A percentile compares a stretch with the other conserved stretches of the same genome.
phyloP scores from a whole-genome alignment of 2,888 invertebrate genomes.

The Lissocephala sabroskyi region DNA sequence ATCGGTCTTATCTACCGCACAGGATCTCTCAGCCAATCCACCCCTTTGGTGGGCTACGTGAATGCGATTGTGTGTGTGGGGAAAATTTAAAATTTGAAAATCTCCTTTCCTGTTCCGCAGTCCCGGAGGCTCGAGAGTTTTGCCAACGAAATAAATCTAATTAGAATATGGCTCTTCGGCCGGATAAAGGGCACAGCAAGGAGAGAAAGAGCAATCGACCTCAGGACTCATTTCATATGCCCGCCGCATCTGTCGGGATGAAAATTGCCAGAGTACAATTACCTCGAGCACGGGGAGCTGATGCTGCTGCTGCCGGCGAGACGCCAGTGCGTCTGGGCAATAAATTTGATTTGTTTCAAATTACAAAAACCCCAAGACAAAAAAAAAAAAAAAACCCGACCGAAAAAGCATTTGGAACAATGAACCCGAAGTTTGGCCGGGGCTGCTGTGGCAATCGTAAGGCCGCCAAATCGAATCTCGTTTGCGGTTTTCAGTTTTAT shows the following conservation, averaged over 20 bases:
- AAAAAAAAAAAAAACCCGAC: no score
- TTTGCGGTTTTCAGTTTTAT: conserved; percentile 54
- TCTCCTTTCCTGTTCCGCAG: no score
- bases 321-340: conserved; percentile 61
- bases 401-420: no score
- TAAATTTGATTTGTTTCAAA: conserved; percentile 66
- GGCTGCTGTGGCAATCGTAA: conserved; percentile 41
- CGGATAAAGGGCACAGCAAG: no score
- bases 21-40: conserved; percentile 15
- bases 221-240: conserved; percentile 53
- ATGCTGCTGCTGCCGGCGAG: conserved; percentile 5
- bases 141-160: conserved; percentile 54
- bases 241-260: conserved; percentile 56
- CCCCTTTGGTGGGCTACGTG: conserved; percentile 27
- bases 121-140: conserved; percentile 34
- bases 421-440: no score
- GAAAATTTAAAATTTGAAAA: conserved; percentile 48
- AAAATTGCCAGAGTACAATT: conserved; percentile 53
- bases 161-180: conserved; percentile 42
- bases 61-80: conserved; percentile 1
- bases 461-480: conserved; percentile 60
- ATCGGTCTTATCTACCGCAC: conserved; percentile 29
- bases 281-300: conserved; percentile 7
- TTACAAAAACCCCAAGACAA: conserved; percentile 37
- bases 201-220: no score